phyloP scores from a whole-genome alignment of 2,797 vertebrate species.

The Periophthalmus magnuspinnatus region DNA sequence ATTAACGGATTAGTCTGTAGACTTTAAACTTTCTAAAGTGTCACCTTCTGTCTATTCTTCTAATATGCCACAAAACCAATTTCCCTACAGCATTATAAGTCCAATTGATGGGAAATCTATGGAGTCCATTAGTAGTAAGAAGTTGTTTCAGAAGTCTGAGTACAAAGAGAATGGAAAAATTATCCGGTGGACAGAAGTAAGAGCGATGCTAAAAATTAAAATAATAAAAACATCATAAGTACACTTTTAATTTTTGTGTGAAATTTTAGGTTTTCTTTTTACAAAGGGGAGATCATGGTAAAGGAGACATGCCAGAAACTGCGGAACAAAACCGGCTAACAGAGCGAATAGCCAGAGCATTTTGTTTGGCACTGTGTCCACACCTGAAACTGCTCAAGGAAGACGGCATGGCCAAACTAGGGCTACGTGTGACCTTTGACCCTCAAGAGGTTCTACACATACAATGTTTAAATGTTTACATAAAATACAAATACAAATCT shows the following conservation, averaged over 20 bases:
- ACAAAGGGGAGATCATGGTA: slow-evolving; percentile 85
- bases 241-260: neutral
- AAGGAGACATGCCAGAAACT: slow-evolving; percentile 81
- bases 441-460: slow-evolving; percentile 81
- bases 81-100: slow-evolving; percentile 83
- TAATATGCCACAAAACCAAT: neutral
- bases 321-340: slow-evolving; percentile 92
- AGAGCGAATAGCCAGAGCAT: slow-evolving; percentile 92
- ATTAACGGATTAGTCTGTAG: neutral
- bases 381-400: slow-evolving; percentile 95
- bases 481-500: no score
- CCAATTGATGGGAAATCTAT: slow-evolving; percentile 96
- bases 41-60: neutral
- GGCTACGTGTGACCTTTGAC: slow-evolving; percentile 91
- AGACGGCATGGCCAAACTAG: slow-evolving; percentile 96
- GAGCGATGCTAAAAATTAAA: neutral
- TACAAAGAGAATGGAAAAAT: slow-evolving; percentile 98
- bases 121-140: slow-evolving; percentile 92
- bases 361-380: slow-evolving; percentile 92
- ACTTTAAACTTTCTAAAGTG: neutral
- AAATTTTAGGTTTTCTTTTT: slow-evolving; percentile 88
- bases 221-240: neutral
- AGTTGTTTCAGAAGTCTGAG: slow-evolving; percentile 97
- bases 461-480: neutral
- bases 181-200: slow-evolving; percentile 97